A percentile compares a stretch with the other conserved stretches of the same genome.
phyloP scores from a whole-genome alignment of 2,888 invertebrate genomes.

The Portevinia maculata region DNA sequence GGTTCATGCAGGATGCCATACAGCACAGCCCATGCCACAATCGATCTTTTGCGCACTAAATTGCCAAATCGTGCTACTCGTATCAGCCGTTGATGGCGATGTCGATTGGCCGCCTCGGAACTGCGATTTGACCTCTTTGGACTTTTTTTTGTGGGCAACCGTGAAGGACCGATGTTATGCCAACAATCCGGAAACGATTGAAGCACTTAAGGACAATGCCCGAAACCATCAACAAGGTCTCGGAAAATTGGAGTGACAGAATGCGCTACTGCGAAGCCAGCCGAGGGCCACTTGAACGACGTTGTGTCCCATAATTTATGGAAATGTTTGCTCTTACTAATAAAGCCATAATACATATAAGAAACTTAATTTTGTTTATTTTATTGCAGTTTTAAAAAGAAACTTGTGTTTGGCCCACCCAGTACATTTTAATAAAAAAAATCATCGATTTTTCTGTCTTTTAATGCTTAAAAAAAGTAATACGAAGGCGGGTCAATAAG shows the following conservation, averaged over 20 bases:
- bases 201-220: conserved; percentile 1
- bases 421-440: not conserved
- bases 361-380: conserved; percentile 1
- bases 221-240: conserved; percentile 5
- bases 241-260: not conserved
- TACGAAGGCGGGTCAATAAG: too few relatives aligned
- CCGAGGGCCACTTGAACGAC: conserved; percentile 10
- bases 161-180: not conserved
- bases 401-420: not conserved
- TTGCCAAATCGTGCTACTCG: not conserved
- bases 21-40: too few relatives aligned
- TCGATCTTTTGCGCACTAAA: not conserved
- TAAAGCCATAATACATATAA: not conserved
- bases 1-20: too few relatives aligned
- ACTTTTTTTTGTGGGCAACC: not conserved
- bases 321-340: conserved; percentile 11
- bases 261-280: not conserved
- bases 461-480: not conserved
- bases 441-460: too few relatives aligned
- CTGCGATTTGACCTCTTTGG: not conserved
- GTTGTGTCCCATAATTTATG: conserved; percentile 1
- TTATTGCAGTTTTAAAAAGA: conserved; percentile 2
- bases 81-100: too few relatives aligned
- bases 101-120: not conserved
- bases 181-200: not conserved